Evolutionary conservation across 2,797 vertebrate species (phyloP), one percentile per base, ranked within the genome.

Genomic region (Chiropotes sagulatus): DNA sequence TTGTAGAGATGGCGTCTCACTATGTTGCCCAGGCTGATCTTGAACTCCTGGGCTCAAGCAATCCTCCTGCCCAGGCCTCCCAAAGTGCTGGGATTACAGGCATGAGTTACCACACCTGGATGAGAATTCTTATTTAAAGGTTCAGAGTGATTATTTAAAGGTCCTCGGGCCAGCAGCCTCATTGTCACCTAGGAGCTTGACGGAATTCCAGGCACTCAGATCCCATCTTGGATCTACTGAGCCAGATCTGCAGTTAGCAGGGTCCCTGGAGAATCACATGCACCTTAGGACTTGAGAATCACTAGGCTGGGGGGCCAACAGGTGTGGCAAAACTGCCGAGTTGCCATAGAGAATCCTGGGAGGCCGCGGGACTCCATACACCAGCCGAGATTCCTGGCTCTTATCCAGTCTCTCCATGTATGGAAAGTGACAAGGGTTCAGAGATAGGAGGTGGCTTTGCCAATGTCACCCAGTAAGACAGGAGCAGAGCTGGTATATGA

Each of bases 371-470:
- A 28, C 7, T 4, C 80, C 13, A 22, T 41, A 28, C 17, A 10
- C 7, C 4, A 33, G 36, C 8, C 24, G 11, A 33, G 58, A 20
- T 11, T 57, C 46, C 64, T 0, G 0, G 73, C 3, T 41, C 64
- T 52, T 5, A 72, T 28, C 50, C 15, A 54, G 64, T 17, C 26
- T 44, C 5, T 76, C 24, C 30, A 22, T 67, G 54, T 19, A 36
- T 5, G 14, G 46, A 44, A 11, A 70, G 48, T n/a, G 30, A 54
- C 15, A 52, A 14, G 76, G 30, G 28, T 44, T 80, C 50, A 50
- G 72, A 76, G 70, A 93, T 48, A n/a, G 48, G 26, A 48, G 73
- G 28, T 1, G 3, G 36, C 50, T 67, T 48, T 39, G 75, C 50
- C 8, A 33, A 6, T 3, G 7, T 39, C 46, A 46, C 61, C 48